Evolutionary conservation across 2,113 vertebrate species (phyloP), one percentile per base, ranked within the genome.

Genomic region (Halichoeres trimaculatus): DNA sequence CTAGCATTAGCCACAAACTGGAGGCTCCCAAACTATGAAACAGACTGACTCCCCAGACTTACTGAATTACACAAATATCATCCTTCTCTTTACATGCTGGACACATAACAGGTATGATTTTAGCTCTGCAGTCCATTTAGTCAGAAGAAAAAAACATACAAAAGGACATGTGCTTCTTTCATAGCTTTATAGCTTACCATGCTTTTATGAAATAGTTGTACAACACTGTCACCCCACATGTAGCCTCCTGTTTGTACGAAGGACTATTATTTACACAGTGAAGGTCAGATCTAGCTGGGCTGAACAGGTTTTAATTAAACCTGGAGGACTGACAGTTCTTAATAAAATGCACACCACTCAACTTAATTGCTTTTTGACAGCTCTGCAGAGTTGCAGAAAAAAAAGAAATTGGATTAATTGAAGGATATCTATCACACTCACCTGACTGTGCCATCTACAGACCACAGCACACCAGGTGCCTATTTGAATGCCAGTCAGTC

Each of bases 351-450:
- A 81, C 85, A 88, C 81, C 84, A 90, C 90, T 94, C 91, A 87
- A 84, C 70, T 82, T 93, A 93, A 95, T 93, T 93, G 92, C 91
- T 93, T 93, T 92, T 78, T 93, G 92, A 94, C 93, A 93, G 86
- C 85, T 92, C 79, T 10, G 88, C 90, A 69, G 86, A 91, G 86
- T 90, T 87, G 87, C 90, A 91, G 92, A 77, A 89, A 48, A 19
- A 91, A 71, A 75, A 41, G 57, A 89, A 91, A 93, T 81, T 88
- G 84, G 85, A 92, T 92, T 90, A 92, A 89, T 87, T 80, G 84
- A 90, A n/a, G 81, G 59, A 84, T 80, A 86, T 78, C 60, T 59
- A 76, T 64, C 40, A 13, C 56, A 61, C 45, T 65, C 62, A 79
- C 79, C 70, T 79, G 76, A 70, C 78, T 73, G 60, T 57, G 72